Percentiles rank a stretch among this genome's conserved stretches.
Evolutionary conservation across 2,113 vertebrate species (phyloP).

Genomic region (Marmota monax): DNA sequence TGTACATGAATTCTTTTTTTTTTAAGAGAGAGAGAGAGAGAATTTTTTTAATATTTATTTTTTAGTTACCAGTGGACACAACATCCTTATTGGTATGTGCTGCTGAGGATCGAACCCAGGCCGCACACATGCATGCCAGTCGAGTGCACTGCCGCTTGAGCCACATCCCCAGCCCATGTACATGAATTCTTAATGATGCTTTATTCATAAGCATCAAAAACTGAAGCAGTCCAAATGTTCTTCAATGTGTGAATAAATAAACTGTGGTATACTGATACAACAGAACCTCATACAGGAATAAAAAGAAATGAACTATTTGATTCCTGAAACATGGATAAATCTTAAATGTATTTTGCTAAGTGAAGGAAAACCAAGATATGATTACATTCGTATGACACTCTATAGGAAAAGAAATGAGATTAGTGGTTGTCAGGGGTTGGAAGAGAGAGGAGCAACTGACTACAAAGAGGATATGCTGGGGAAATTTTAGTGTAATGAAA

Average conservation of each 20-base stretch:
- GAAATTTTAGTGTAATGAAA: background rate
- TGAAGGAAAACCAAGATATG: background rate
- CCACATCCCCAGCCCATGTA: too few relatives aligned
- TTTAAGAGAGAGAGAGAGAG: too few relatives aligned
- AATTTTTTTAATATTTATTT: too few relatives aligned
- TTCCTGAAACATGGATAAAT: background rate
- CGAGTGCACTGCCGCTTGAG: too few relatives aligned
- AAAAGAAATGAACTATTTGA: background rate
- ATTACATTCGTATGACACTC: background rate
- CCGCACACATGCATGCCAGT: too few relatives aligned
- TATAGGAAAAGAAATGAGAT: background rate
- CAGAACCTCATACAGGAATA: background rate
- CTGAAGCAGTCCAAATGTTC: background rate
- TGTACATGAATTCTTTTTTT: background rate
- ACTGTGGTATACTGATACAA: background rate
- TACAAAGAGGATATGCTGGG: background rate
- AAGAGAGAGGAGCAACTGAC: background rate
- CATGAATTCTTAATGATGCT: background rate
- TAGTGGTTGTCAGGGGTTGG: background rate
- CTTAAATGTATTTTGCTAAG: background rate
- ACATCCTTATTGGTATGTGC: too few relatives aligned
- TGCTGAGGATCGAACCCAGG: too few relatives aligned
- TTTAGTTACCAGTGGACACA: too few relatives aligned
- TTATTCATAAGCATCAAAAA: background rate
- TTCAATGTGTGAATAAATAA: background rate